phyloP scores from a whole-genome alignment of 1,140 invertebrate genomes.

The Cydia pomonella region DNA sequence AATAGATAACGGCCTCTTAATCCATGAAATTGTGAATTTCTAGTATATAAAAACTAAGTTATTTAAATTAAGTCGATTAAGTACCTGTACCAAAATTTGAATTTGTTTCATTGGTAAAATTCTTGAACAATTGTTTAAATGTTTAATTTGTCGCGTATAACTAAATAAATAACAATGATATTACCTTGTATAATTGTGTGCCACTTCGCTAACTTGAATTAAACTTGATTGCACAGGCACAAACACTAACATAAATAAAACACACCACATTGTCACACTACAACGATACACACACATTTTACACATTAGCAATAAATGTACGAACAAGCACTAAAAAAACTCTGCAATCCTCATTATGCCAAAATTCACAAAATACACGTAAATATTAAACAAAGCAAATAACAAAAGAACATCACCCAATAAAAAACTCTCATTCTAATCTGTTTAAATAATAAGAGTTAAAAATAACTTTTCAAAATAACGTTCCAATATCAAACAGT shows the following conservation, averaged over 20 bases:
- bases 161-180: neutral
- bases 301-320: neutral
- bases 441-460: neutral
- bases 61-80: too few relatives aligned
- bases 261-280: conserved; percentile 8
- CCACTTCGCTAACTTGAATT: neutral
- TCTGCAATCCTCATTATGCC: neutral
- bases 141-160: too few relatives aligned
- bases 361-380: neutral
- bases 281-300: conserved; percentile 1
- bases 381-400: neutral
- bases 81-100: too few relatives aligned
- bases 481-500: neutral
- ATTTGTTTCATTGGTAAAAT: neutral
- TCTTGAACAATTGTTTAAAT: too few relatives aligned
- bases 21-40: too few relatives aligned
- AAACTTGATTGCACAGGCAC: neutral
- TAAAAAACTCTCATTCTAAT: neutral
- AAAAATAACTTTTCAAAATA: neutral
- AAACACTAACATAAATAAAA: neutral
- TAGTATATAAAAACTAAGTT: too few relatives aligned
- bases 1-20: too few relatives aligned
- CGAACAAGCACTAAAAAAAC: neutral
- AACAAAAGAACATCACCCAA: neutral
- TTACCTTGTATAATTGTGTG: conserved; percentile 18